These are phyloP conservation scores for Halictus quadricinctus DNA, from an alignment of 2,888 invertebrate genomes.

Conservation along the genomic window DNA sequence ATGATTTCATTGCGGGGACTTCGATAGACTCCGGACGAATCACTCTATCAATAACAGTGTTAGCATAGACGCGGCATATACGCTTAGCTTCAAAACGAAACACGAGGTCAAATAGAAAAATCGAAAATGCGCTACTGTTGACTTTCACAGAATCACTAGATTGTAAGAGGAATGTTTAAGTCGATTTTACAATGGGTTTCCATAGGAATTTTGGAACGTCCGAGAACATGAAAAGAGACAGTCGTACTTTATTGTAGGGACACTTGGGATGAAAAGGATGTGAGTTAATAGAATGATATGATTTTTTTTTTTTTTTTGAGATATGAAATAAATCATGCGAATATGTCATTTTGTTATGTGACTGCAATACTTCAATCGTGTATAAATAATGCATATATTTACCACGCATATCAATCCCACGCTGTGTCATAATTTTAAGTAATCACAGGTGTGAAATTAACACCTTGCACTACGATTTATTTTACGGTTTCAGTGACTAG, in stretches of 20 bases:
- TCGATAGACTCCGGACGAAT: neutral
- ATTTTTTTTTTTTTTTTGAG: no score
- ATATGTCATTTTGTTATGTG: neutral
- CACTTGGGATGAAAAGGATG: neutral
- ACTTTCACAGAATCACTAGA: neutral
- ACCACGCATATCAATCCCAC: neutral
- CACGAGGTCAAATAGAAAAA: no score
- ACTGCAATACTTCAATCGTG: neutral
- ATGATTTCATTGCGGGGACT: neutral
- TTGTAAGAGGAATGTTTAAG: neutral
- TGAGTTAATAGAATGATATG: neutral
- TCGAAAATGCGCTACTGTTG: no score
- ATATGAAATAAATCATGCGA: neutral
- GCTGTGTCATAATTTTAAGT: neutral
- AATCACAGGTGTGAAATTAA: neutral
- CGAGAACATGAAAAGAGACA: neutral
- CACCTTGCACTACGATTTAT: no score
- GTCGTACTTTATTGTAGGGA: neutral
- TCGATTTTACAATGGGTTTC: neutral
- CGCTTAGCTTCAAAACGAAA: no score
- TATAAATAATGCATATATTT: neutral
- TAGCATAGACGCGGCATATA: neutral
- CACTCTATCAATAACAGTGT: neutral
- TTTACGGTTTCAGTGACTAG: no score
- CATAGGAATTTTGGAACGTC: neutral